Evolutionary conservation across 1,140 invertebrate genomes (phyloP), one percentile per base, ranked within the genome.

Genomic region (Tribolium castaneum): DNA sequence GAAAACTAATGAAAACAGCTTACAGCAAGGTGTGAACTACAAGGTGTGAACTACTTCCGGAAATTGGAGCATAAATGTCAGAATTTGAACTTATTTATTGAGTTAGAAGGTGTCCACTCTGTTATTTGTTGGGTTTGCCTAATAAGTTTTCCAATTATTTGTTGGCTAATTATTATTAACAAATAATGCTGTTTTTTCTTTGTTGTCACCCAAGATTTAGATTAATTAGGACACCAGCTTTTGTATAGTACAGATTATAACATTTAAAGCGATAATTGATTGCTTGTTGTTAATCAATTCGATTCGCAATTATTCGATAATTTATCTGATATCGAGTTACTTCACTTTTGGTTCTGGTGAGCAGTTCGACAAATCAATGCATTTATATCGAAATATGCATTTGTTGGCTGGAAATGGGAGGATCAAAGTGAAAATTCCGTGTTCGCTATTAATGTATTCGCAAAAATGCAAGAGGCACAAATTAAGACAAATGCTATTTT

Each of bases 281-380:
- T 66, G 30, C 12, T 35, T n/a, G n/a, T 1, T 34, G 10, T 35
- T 66, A 66, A 66, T 66, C 59, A 66, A 66, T 66, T 66, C 13
- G 25, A n/a, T 22, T 35, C 30, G 25, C 30, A 14, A 35, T 66
- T 66, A 66, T 66, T 39, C 59, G 59, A 66, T 35, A 14, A 66
- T 35, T 66, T 66, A 66, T 66, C 59, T 66, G 12, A 66, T 66
- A 59, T 22, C 59, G 30, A 25, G 56, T 66, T 66, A 13, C 25
- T 14, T 22, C n/a, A 35, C 13, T 35, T 66, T 66, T 66, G 19
- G 54, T 25, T 14, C 4, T 25, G 19, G 9, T 45, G 39, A 45
- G 6, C 25, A 30, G 5, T 30, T 30, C 25, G 5, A 25, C 5
- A 25, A 30, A 3, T 30, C 6, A 30, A 1, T 45, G 39, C 39